Evolutionary conservation across 2,888 invertebrate genomes (phyloP).

Genomic region (Diachrysia chrysitis): DNA sequence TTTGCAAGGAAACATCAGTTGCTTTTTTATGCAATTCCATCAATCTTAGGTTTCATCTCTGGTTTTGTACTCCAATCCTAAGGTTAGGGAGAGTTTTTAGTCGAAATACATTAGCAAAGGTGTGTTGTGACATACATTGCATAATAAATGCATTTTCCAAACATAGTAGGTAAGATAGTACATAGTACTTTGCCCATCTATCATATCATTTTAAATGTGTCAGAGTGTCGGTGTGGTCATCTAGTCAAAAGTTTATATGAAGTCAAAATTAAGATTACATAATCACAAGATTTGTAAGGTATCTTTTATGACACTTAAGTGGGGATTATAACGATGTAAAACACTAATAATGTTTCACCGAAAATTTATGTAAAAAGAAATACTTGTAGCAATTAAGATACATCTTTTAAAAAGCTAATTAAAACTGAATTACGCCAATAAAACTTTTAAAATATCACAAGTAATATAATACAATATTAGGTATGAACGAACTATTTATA

Average conservation of each 20-base stretch:
- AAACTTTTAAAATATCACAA: constrained; percentile 42
- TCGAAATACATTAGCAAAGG: too few species aligned
- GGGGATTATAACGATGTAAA: background rate
- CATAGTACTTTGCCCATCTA: too few species aligned
- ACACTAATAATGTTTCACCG: background rate
- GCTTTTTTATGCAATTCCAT: too few species aligned
- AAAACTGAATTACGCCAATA: constrained; percentile 44
- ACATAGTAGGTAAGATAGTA: too few species aligned
- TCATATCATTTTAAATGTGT: too few species aligned
- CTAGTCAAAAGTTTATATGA: too few species aligned
- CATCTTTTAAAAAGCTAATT: constrained; percentile 39
- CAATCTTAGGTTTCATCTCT: too few species aligned
- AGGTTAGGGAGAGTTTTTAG: too few species aligned
- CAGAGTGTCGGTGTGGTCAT: too few species aligned
- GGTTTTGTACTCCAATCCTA: too few species aligned
- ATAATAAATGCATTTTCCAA: too few species aligned
- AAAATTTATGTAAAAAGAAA: constrained; percentile 8
- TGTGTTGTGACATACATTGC: too few species aligned
- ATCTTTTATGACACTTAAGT: background rate
- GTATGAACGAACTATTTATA: constrained; percentile 43
- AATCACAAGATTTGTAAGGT: background rate
- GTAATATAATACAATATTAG: constrained; percentile 16
- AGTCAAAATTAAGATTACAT: background rate
- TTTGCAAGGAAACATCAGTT: background rate
- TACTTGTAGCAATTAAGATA: constrained; percentile 27